Evolutionary conservation across 2,797 vertebrate species (phyloP), one percentile per base, ranked within the genome.

Genomic region (Tolypeutes matacus): DNA sequence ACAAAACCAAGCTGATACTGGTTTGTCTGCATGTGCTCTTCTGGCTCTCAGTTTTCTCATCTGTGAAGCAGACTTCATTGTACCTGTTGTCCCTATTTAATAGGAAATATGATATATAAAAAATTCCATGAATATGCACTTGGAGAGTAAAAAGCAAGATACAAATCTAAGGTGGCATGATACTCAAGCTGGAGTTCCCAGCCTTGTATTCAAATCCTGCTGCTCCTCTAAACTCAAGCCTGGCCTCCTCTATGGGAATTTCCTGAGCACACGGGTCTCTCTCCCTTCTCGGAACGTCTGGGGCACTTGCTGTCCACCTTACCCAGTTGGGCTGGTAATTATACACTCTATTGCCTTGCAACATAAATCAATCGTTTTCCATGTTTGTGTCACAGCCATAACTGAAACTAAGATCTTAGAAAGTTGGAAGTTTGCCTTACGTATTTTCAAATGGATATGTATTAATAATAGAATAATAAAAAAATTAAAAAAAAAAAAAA

Each of bases 281-380:
- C 64, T 67, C 23, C 76, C 15, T 67, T 84, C 42, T 7, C 2
- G 0, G 29, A 46, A 89, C 56, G 2, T 49, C 36, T 1, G 14
- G 77, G 77, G 36, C 62, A 18, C 15, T 29, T 46, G 17, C 60
- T 7, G 1, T 31, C 51, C 42, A 25, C 12, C 23, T 72, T 60
- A 56, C 21, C 18, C 20, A 2, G 27, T 31, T 60, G 81, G 5
- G 14, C 14, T 23, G 49, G 72, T 73, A 25, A 62, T 3, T 65
- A 51, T 70, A 7, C 0, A 8, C 27, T 1, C 0, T 20, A 14
- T 7, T 10, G 3, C 18, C 58, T 85, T 23, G 20, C 8, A 56
- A 29, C 23, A 7, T 11, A 51, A 51, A 67, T 60, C 34, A 15
- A 25, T 83, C 29, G 27, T 75, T 78, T n/a, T 84, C 20, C 20